These are phyloP conservation scores for Cettia cetti DNA, from an alignment of 2,113 vertebrate species.

Conservation along the genomic window DNA sequence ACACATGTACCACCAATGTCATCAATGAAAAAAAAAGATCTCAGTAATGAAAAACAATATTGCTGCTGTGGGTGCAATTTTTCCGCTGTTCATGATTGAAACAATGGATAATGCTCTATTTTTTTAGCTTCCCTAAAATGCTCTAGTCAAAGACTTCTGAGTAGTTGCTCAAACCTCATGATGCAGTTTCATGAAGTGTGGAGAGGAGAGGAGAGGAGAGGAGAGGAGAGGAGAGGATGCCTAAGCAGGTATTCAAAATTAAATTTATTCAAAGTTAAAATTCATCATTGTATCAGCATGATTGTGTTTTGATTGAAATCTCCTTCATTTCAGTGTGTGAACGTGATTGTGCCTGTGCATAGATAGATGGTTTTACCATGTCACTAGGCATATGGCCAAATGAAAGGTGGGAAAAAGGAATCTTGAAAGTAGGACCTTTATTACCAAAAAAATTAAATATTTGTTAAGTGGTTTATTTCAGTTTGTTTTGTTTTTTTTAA, in stretches of 20 bases:
- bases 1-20: neutral
- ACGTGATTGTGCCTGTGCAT: fast-evolving
- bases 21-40: neutral
- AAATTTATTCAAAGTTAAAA: too few relatives aligned
- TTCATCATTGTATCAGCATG: too few relatives aligned
- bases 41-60: neutral
- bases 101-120: neutral
- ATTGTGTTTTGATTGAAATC: too few relatives aligned
- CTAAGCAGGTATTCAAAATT: too few relatives aligned
- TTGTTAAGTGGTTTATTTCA: neutral
- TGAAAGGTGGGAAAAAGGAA: neutral
- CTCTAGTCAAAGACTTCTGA: too few relatives aligned
- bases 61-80: fast-evolving
- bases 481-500: neutral
- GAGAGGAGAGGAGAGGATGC: too few relatives aligned
- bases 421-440: neutral
- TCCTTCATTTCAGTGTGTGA: too few relatives aligned
- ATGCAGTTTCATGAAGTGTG: too few relatives aligned
- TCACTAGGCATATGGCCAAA: neutral
- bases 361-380: neutral
- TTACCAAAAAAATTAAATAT: neutral
- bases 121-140: neutral
- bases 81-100: neutral
- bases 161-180: too few relatives aligned
- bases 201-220: too few relatives aligned